Conservation (phyloP, 2,797 vertebrate genomes). For the Characodon lateralis region DNA sequence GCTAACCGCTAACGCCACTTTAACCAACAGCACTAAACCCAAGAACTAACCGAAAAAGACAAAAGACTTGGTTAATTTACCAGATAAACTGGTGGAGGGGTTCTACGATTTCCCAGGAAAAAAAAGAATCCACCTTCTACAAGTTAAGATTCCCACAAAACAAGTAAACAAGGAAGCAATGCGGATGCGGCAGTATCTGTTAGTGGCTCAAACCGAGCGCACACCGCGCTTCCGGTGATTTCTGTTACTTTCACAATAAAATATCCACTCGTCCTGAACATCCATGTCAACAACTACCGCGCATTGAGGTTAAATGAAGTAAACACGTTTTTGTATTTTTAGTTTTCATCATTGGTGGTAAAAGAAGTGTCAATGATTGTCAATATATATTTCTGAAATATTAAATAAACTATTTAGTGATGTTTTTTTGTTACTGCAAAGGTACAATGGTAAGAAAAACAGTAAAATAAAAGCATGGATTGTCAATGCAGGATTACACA, state of each 20-base stretch:
- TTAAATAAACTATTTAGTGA: background rate
- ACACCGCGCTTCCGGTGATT: conserved; percentile 24
- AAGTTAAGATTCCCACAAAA: conserved; percentile 31
- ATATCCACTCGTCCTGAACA: background rate
- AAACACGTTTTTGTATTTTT: background rate
- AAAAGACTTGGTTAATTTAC: conserved; percentile 34
- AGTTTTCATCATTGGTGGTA: background rate
- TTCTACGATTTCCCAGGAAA: background rate
- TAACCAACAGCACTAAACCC: background rate
- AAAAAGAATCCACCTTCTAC: background rate
- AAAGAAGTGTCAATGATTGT: background rate
- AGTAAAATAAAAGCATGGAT: background rate
- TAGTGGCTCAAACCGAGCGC: background rate
- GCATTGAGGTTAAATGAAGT: background rate
- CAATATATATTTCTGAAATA: background rate
- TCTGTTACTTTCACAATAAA: conserved; percentile 31
- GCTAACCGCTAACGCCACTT: conserved; percentile 1
- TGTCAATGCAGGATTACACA: background rate
- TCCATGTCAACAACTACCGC: no score
- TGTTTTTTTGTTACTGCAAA: background rate
- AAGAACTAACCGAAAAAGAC: background rate
- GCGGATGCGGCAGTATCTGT: conserved; percentile 57
- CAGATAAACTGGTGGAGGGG: no score
- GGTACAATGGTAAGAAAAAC: background rate
- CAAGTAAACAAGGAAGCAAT: conserved; percentile 70